Percentiles rank a stretch among this genome's conserved stretches.
These are phyloP conservation scores for Pteropus rufus DNA, from an alignment of 2,797 vertebrate species.

Conservation along the genomic window DNA sequence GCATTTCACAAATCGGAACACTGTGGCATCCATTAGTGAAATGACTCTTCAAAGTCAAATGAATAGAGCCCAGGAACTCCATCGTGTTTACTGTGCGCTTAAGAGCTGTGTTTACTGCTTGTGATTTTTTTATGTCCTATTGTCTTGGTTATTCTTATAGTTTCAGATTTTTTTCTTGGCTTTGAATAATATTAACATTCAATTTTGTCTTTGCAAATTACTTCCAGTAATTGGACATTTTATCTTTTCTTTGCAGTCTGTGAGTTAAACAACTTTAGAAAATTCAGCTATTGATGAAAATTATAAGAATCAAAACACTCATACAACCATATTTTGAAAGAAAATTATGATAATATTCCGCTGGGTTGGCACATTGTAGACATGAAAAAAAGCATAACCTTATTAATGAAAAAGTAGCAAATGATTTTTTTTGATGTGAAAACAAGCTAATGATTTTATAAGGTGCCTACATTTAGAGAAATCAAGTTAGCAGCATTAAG, in stretches of 20 bases:
- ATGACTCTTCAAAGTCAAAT: neutral
- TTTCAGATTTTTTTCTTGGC: neutral
- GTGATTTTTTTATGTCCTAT: neutral
- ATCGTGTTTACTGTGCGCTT: neutral
- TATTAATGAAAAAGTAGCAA: neutral
- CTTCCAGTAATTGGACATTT: slow-evolving; percentile 11
- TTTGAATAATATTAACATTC: slow-evolving; percentile 19
- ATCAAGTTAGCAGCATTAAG: neutral
- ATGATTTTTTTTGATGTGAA: slow-evolving; percentile 21
- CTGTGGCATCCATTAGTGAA: neutral
- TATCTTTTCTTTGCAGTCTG: neutral
- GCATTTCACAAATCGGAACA: neutral
- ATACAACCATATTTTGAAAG: neutral
- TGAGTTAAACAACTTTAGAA: neutral
- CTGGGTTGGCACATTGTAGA: neutral
- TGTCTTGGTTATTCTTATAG: slow-evolving; percentile 27
- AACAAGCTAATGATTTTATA: neutral
- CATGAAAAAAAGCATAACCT: neutral
- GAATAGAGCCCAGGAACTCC: neutral
- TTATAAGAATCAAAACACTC: slow-evolving; percentile 15
- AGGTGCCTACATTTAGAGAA: neutral
- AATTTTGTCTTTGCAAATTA: slow-evolving; percentile 29
- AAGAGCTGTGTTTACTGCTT: neutral
- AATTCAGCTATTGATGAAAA: slow-evolving; percentile 6
- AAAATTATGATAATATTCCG: neutral